Conservation (phyloP, 2,888 invertebrate species). For the Microplitis deprimator region DNA sequence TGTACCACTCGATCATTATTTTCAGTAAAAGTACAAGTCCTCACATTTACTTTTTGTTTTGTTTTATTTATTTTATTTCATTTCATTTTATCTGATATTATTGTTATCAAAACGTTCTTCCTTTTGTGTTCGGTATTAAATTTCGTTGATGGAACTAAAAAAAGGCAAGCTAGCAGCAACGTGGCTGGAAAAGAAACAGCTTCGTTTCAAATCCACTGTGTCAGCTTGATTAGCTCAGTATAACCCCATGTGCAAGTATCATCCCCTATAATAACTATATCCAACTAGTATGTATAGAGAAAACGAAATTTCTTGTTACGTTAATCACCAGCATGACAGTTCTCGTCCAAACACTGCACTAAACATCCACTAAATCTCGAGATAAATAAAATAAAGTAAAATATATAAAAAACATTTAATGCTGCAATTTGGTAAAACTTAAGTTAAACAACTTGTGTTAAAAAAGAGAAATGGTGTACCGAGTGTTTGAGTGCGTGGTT, state of each 20-base stretch:
- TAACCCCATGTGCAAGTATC: constrained; percentile 5
- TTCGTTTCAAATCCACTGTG: constrained; percentile 62
- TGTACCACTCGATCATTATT: constrained; percentile 55
- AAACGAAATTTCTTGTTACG: constrained; percentile 44
- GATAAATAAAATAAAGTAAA: constrained; percentile 1
- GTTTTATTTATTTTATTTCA: not conserved
- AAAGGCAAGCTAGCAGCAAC: constrained; percentile 54
- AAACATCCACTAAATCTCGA: not conserved
- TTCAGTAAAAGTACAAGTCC: constrained; percentile 52
- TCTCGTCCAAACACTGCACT: constrained; percentile 3
- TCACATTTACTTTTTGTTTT: not conserved
- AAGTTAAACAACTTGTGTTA: constrained; percentile 9
- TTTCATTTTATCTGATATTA: constrained; percentile 44
- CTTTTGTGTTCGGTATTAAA: not conserved
- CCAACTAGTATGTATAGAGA: constrained; percentile 30
- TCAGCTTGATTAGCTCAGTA: constrained; percentile 60
- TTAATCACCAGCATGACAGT: constrained; percentile 44
- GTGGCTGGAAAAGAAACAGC: constrained; percentile 63
- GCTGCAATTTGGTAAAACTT: no score
- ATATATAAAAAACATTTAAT: no score
- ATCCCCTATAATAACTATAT: constrained; percentile 39
- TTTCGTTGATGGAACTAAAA: constrained; percentile 30
- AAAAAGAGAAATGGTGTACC: constrained; percentile 18
- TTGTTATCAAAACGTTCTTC: constrained; percentile 39
- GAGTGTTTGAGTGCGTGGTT: constrained; percentile 56